phyloP scores from a whole-genome alignment of 2,797 vertebrate genomes.

The Apogon hyalosoma region DNA sequence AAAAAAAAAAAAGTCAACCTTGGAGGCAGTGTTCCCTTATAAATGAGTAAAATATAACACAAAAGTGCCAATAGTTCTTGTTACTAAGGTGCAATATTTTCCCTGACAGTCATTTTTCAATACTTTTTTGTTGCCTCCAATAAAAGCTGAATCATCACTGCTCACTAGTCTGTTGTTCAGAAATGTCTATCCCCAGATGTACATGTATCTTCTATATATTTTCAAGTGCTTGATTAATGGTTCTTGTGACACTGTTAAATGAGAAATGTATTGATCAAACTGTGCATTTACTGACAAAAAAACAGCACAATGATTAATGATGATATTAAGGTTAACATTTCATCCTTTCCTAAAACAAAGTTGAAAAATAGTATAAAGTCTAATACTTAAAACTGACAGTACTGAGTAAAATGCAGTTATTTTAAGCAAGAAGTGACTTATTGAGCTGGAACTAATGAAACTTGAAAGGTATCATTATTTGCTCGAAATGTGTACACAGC shows the following conservation, averaged over 20 bases:
- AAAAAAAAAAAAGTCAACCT: not conserved
- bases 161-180: constrained; percentile 26
- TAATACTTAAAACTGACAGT: not conserved
- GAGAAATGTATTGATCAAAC: constrained; percentile 52
- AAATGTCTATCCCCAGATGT: constrained; percentile 20
- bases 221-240: constrained; percentile 40
- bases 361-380: constrained; percentile 14
- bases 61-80: not conserved
- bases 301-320: constrained; percentile 57
- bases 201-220: constrained; percentile 18
- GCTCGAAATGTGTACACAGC: constrained; percentile 13
- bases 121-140: constrained; percentile 5
- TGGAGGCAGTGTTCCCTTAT: not conserved
- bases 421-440: constrained; percentile 11
- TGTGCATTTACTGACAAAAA: constrained; percentile 65
- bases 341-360: not conserved
- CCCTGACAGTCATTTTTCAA: not conserved
- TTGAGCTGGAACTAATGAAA: not conserved
- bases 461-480: not conserved
- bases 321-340: not conserved
- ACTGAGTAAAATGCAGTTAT: constrained; percentile 3
- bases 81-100: constrained; percentile 4
- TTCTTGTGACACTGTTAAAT: constrained; percentile 49
- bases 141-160: constrained; percentile 20
- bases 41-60: not conserved